Evolutionary conservation across 2,797 vertebrate genomes (phyloP), one percentile per base, ranked within the genome.

Genomic region (Pitangus sulphuratus): DNA sequence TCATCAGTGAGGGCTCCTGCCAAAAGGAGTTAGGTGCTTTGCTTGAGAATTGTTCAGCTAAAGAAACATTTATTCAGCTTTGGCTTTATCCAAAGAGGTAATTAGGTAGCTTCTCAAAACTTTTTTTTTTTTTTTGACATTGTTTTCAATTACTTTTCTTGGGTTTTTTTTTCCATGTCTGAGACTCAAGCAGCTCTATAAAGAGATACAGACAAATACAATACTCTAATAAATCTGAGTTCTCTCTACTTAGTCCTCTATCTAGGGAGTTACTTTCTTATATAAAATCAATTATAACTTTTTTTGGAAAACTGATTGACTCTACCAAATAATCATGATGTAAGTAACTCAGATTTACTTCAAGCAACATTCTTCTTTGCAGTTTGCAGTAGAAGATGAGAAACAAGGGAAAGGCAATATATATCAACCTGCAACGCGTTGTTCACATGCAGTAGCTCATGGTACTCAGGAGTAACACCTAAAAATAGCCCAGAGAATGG

Each of bases 261-360:
- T 30, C 69, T 68, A 69, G 58, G 48, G 71, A 78, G 16, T 69
- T 90, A 25, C 42, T 89, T 95, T 90, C 68, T 79, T 57, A 37
- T 30, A 80, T 50, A 82, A 92, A 96, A 93, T 80, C 19, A 83
- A 53, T 75, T 84, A 53, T 75, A 89, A 51, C 25, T 35, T 78
- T 68, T 71, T 92, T 39, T 62, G 1, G 71, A 68, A 91, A 90
- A 18, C 45, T 74, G 40, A 70, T 71, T 87, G 53, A 54, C n/a
- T 96, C 56, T 92, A 71, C 42, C 35, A 89, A 89, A 76, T 53
- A 83, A 91, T 69, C 71, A 69, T 53, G 74, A 89, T 69, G 31
- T 65, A 28, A 77, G 24, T 71, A 91, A 71, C 42, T 78, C 72
- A 71, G 57, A 84, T 89, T 87, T 91, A 66, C 69, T 90, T 94